These are phyloP conservation scores for Pristionchus arcanus DNA, from an alignment of 2,888 invertebrate species.

Conservation along the genomic window DNA sequence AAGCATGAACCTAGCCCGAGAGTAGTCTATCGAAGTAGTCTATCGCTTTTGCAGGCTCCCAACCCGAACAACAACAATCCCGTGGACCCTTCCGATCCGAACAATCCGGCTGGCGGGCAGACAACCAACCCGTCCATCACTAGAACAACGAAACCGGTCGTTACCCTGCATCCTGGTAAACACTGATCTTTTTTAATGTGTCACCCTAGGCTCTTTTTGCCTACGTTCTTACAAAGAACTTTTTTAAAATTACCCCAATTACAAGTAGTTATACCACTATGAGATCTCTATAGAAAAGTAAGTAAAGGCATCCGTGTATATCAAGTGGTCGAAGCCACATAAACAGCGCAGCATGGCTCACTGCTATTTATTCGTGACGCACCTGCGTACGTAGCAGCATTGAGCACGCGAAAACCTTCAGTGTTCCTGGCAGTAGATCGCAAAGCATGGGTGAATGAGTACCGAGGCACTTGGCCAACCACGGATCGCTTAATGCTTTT, in stretches of 20 bases:
- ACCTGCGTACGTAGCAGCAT: neutral
- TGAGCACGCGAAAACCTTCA: neutral
- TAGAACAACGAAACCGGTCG: neutral
- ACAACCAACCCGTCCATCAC: neutral
- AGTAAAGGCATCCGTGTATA: no score
- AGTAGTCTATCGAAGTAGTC: no score
- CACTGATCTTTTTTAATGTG: neutral
- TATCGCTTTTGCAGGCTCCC: neutral
- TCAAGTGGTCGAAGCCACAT: no score
- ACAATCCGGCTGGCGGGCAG: neutral
- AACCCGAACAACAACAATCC: neutral
- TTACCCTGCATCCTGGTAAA: neutral
- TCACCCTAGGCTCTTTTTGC: no score
- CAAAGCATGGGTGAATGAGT: neutral
- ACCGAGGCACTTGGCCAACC: neutral
- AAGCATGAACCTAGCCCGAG: no score
- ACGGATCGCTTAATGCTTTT: neutral
- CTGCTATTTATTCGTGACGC: no score
- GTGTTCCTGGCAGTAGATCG: neutral
- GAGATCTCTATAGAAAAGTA: no score
- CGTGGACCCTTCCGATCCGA: neutral
- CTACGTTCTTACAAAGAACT: no score
- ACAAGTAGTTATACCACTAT: no score
- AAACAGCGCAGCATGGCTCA: no score
- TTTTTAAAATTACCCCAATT: no score